Base-by-base conservation (phyloP, 2,888 invertebrate genomes). In the Chironomus riparius region DNA sequence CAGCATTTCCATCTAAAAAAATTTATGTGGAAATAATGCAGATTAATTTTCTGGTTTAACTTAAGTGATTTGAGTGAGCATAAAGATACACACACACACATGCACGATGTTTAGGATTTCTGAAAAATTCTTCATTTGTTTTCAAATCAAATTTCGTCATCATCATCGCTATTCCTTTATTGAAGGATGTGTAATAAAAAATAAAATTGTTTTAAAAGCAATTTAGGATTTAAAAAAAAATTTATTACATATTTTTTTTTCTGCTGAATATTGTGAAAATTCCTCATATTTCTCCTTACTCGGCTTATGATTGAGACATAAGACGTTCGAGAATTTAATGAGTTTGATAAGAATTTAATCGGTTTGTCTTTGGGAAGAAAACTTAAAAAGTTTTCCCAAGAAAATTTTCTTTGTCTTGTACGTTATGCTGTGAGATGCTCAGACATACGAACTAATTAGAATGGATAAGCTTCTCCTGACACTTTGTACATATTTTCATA, bases 391-490 rank as follows among this genome's bases (percentile, higher is more conserved):
- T 38, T 38, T 38, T 38, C 10, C 38, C 7, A 1, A 38, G 38
- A 38, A 38, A 38, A 4, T 38, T 10, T 38, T 38, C 38, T 10
- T 38, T 38, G 38, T 38, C 38, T 24, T 38, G 38, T 38, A 10
- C 7, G 10, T 10, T 38, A 10, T 38, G 38, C 7, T 38, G 38
- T 10, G 7, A 38, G 2, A 38, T 10, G 38, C 2, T 18, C 21
- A 12, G 77, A 77, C 77, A 77, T 78, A 78, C 77, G 77, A 77
- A 78, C 79, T 79, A 79, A 79, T 79, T 79, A 78, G 78, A 79
- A 78, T 78, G 79, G 79, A 79, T 79, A 79, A 79, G 78, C 79
- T 77, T 77, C 77, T 78, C 78, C 78, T 77, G 78, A 77, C 38
- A 38, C 10, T 38, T 38, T 38, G 38, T 38, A 38, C 38, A 38